Percentiles rank a stretch among this genome's conserved stretches.
phyloP scores from a whole-genome alignment of 2,888 invertebrate species.

The Oscheius myriophilus region DNA sequence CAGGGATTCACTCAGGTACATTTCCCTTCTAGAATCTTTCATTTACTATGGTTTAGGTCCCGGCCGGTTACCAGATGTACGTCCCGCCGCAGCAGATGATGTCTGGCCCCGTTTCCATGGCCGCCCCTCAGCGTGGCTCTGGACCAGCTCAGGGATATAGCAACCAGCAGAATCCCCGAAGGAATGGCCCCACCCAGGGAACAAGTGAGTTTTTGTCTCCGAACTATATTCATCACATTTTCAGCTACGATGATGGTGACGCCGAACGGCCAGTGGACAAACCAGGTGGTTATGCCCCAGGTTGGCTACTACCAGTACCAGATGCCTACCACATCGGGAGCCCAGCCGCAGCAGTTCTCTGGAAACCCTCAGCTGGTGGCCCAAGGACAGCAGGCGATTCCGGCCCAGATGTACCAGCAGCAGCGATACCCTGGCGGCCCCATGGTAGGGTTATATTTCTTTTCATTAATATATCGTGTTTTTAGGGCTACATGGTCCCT shows the following conservation, averaged over 20 bases:
- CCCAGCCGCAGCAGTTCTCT: conserved; percentile 23
- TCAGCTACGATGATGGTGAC: not conserved
- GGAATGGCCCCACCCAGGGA: conserved; percentile 11
- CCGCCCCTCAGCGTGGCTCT: conserved; percentile 14
- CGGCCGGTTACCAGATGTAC: conserved; percentile 13
- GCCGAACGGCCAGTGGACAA: conserved; percentile 17
- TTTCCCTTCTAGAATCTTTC: too few relatives aligned
- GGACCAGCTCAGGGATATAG: not conserved
- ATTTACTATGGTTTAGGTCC: not conserved
- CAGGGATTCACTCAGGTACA: too few relatives aligned
- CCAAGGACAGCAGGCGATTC: conserved; percentile 23
- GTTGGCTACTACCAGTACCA: conserved; percentile 23
- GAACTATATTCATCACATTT: not conserved
- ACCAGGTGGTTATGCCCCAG: conserved; percentile 4
- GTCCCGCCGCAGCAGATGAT: conserved; percentile 12
- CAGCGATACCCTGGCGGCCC: conserved; percentile 4
- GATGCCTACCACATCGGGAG: conserved; percentile 3
- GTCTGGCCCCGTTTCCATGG: not conserved
- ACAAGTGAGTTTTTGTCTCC: not conserved
- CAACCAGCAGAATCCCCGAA: conserved; percentile 7
- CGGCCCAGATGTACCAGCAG: conserved; percentile 25
- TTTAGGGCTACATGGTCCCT: conserved; percentile 26
- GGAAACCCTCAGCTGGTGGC: conserved; percentile 20
- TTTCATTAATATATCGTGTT: not conserved
- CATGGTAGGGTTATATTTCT: conserved; percentile 9